Conservation (phyloP, 2,797 vertebrate species). For the Syndactyla subalaris region DNA sequence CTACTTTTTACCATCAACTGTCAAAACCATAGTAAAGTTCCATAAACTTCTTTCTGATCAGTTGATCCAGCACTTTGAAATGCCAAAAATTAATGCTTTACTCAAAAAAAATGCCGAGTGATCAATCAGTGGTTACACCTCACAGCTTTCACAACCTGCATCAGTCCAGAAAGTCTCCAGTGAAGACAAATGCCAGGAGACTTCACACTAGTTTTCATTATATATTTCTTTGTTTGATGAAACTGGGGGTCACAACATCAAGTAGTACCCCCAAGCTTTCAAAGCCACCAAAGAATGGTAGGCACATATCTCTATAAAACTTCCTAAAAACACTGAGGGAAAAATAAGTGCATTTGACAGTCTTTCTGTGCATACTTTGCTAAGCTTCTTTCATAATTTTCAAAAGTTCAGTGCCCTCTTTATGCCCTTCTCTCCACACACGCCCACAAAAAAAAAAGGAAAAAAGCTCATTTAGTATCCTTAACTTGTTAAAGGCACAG, state of each 20-base stretch:
- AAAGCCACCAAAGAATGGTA: neutral
- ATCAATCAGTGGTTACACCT: neutral
- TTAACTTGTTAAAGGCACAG: neutral
- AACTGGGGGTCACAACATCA: neutral
- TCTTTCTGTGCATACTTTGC: neutral
- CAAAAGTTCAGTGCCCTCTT: neutral
- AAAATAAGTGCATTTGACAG: neutral
- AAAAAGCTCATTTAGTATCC: neutral
- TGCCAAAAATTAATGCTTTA: neutral
- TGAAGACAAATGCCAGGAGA: neutral
- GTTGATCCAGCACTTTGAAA: neutral
- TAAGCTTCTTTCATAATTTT: neutral
- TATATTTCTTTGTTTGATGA: neutral
- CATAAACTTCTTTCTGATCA: neutral
- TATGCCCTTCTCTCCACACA: neutral
- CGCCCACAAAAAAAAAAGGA: neutral
- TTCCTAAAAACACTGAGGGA: neutral
- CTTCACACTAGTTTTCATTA: neutral
- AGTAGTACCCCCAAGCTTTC: neutral
- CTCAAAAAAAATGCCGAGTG: accelerated
- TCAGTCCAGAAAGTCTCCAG: neutral
- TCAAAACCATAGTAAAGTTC: neutral
- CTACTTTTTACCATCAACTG: neutral
- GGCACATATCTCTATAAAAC: neutral
- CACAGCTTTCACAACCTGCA: neutral